These are phyloP conservation scores for Sphecodes monilicornis DNA, from an alignment of 2,888 invertebrate species.

Conservation along the genomic window DNA sequence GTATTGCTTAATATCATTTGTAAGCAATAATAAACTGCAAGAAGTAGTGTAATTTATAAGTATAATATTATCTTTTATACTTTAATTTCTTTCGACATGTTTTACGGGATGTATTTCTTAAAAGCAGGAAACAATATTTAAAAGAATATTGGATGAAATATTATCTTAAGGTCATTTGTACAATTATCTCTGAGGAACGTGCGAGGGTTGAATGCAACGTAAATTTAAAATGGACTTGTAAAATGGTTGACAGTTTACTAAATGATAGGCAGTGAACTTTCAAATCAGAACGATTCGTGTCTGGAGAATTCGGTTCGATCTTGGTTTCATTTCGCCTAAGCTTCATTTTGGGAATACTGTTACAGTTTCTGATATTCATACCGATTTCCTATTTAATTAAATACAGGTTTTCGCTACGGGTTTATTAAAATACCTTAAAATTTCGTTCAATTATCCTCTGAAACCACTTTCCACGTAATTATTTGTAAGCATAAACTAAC, in stretches of 20 bases:
- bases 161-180: not conserved
- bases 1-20: too few relatives aligned
- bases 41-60: too few relatives aligned
- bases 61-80: too few relatives aligned
- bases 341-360: not conserved
- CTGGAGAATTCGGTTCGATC: not conserved
- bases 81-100: too few relatives aligned
- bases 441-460: not conserved
- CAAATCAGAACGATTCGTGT: not conserved
- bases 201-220: not conserved
- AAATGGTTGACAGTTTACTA: not conserved
- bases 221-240: not conserved
- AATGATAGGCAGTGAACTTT: not conserved
- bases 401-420: not conserved
- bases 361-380: not conserved
- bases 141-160: not conserved
- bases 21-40: too few relatives aligned
- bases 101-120: too few relatives aligned
- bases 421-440: not conserved
- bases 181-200: not conserved
- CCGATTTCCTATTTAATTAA: not conserved
- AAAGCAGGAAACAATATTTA: too few relatives aligned
- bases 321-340: not conserved
- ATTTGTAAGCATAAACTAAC: not conserved
- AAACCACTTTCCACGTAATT: not conserved